Evolutionary conservation across 1,140 invertebrate genomes (phyloP).

Genomic region (Idris sp.): DNA sequence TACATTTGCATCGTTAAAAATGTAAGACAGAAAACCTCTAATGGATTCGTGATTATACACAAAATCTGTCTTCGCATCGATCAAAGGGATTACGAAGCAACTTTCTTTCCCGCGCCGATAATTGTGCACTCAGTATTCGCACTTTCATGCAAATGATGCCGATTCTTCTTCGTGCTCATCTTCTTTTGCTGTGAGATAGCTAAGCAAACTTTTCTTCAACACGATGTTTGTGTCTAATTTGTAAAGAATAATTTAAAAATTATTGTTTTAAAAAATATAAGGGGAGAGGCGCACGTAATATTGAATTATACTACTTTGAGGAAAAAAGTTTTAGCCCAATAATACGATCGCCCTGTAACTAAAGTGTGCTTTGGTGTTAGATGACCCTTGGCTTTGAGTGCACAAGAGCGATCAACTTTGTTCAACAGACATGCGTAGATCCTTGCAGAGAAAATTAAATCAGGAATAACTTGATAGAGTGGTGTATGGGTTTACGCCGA

Average conservation of each 20-base stretch:
- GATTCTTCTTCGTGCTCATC: slow-evolving; percentile 33
- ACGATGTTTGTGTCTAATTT: slow-evolving; percentile 48
- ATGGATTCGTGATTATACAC: slow-evolving; percentile 51
- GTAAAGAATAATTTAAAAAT: too few species aligned
- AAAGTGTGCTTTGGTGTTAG: slow-evolving; percentile 28
- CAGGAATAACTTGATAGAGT: slow-evolving; percentile 41
- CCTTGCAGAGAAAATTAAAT: slow-evolving; percentile 46
- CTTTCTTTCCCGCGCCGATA: slow-evolving; percentile 46
- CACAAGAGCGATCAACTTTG: slow-evolving; percentile 35
- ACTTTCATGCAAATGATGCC: slow-evolving; percentile 40
- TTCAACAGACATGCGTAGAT: slow-evolving; percentile 49
- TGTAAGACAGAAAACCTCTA: slow-evolving; percentile 13
- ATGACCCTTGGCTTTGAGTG: slow-evolving; percentile 54
- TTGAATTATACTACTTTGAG: slow-evolving; percentile 34
- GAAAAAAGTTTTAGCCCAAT: slow-evolving; percentile 53
- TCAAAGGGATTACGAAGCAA: slow-evolving; percentile 55
- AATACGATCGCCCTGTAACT: slow-evolving; percentile 33
- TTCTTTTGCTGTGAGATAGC: slow-evolving; percentile 5
- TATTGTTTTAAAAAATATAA: too few species aligned
- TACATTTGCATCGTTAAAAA: slow-evolving; percentile 1
- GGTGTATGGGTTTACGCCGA: slow-evolving; percentile 27
- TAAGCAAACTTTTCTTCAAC: slow-evolving; percentile 20
- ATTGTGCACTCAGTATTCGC: slow-evolving; percentile 40
- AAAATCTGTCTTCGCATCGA: slow-evolving; percentile 55
- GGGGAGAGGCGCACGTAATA: slow-evolving; percentile 30